Evolutionary conservation across 2,888 invertebrate genomes (phyloP), one percentile per base, ranked within the genome.

Genomic region (Odontocerum albicorne): DNA sequence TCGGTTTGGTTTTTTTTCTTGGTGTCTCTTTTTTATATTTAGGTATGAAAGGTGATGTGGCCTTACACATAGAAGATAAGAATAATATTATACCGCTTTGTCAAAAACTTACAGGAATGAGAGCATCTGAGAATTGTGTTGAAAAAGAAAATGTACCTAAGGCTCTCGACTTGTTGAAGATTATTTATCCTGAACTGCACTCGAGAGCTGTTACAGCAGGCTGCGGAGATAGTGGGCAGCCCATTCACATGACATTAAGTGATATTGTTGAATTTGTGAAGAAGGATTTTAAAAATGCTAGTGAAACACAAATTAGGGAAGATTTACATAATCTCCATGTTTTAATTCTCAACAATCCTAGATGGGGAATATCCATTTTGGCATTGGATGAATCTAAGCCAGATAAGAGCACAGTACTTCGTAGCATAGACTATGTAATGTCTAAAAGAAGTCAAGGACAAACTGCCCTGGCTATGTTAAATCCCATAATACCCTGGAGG

Each of bases 331-430:
- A 85, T 65, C 77, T 87, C 44, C 82, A 88, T 66, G 81, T 90
- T 40, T 71, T 90, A 40, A 77, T 86, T 10, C 77, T 85, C 32
- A 77, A 79, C 56, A 91, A 90, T 69, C 86, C 87, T 0, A 79
- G 85, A 44, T 89, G 89, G 90, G 86, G 85, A 7, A 77, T 90
- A 10, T 79, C 77, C 61, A 76, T 88, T 10, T 77, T 85, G 4
- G 70, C 73, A 39, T 74, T 66, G 42, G 62, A 70, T 13, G 74
- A 75, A 60, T 69, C 70, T n/a, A 70, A 70, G 62, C 72, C 72
- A 65, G 69, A 66, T 15, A 73, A 73, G 4, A 73, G 66, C 57
- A 55, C 66, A 2, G 63, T 67, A 0, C 65, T 78, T 2, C 64
- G 63, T 13, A 67, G 71, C 2, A 71, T 72, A 68, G 83, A 84